These are phyloP conservation scores for Neotoxoptera formosana DNA, from an alignment of 1,140 invertebrate species.

Conservation along the genomic window DNA sequence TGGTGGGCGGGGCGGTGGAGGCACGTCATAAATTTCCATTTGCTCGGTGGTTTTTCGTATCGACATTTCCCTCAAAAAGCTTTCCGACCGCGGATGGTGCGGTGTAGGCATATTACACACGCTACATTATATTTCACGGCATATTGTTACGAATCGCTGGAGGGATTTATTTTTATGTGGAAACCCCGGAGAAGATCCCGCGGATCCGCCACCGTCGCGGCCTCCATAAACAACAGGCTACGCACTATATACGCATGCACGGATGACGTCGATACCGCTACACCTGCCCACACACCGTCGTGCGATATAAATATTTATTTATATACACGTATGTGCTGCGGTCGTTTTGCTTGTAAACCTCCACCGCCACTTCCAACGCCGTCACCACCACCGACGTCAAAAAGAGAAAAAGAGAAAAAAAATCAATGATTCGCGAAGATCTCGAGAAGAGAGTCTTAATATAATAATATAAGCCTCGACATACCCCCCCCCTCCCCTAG, in stretches of 20 bases:
- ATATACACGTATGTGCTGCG: background rate
- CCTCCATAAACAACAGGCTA: slow-evolving; percentile 40
- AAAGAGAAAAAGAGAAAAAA: background rate
- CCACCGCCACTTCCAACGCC: too few relatives aligned
- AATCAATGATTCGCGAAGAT: too few relatives aligned
- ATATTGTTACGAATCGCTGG: slow-evolving; percentile 49
- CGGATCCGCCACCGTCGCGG: background rate
- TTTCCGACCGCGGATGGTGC: background rate
- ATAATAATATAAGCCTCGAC: too few relatives aligned
- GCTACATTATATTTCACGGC: background rate
- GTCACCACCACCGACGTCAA: background rate
- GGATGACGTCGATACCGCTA: background rate
- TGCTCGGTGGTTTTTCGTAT: slow-evolving; percentile 50
- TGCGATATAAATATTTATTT: background rate
- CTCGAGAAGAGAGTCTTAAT: background rate
- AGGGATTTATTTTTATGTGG: slow-evolving; percentile 49
- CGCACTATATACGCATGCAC: background rate
- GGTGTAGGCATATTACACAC: too few relatives aligned
- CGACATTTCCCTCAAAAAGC: slow-evolving; percentile 47
- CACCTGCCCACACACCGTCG: too few relatives aligned
- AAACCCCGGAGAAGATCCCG: slow-evolving; percentile 31
- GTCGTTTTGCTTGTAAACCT: background rate
- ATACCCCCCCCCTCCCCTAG: too few relatives aligned
- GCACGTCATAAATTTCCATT: slow-evolving; percentile 3
- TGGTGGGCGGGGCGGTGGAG: background rate